Percentiles rank a stretch among this genome's conserved stretches.
Conservation (phyloP, 2,113 vertebrate genomes). For the Hippocampus barbouri region DNA sequence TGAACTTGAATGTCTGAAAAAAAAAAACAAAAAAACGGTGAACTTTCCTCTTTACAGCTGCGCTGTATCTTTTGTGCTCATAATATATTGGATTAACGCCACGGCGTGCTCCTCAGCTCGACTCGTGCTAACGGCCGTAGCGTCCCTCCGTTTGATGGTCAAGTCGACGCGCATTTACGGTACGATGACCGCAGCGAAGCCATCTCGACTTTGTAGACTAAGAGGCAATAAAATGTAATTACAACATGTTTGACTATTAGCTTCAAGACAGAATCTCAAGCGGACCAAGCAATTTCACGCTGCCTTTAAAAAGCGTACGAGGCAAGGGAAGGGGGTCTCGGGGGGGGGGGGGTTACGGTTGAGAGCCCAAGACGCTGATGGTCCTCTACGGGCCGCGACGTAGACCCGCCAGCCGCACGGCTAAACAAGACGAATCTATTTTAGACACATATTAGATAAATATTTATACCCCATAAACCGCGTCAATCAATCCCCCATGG, state of each 20-base stretch:
- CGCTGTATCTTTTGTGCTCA: neutral
- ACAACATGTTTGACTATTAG: conserved; percentile 70
- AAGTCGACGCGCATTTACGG: conserved; percentile 50
- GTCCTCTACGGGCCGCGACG: conserved; percentile 77
- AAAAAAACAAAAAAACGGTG: neutral
- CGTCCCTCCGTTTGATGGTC: conserved; percentile 20
- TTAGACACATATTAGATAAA: conserved; percentile 97
- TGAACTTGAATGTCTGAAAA: neutral
- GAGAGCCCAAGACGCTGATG: conserved; percentile 73
- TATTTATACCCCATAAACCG: conserved; percentile 96
- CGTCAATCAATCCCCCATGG: conserved; percentile 82
- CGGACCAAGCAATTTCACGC: conserved; percentile 65
- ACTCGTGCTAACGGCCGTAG: conserved; percentile 25
- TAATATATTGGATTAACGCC: neutral
- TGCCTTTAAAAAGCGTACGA: conserved; percentile 59
- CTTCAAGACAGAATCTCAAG: conserved; percentile 61
- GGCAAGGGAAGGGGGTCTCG: neutral
- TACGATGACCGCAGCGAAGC: conserved; percentile 51
- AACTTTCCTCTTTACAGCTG: neutral
- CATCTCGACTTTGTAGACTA: conserved; percentile 58
- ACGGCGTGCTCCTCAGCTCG: conserved; percentile 9
- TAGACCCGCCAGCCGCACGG: conserved; percentile 71
- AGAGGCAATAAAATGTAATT: conserved; percentile 71
- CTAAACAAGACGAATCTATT: conserved; percentile 78
- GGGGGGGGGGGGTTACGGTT: conserved; percentile 75